Percentiles rank a stretch among this genome's conserved stretches.
Evolutionary conservation across 1,140 invertebrate genomes (phyloP).

Genomic region (Drosophila insularis): DNA sequence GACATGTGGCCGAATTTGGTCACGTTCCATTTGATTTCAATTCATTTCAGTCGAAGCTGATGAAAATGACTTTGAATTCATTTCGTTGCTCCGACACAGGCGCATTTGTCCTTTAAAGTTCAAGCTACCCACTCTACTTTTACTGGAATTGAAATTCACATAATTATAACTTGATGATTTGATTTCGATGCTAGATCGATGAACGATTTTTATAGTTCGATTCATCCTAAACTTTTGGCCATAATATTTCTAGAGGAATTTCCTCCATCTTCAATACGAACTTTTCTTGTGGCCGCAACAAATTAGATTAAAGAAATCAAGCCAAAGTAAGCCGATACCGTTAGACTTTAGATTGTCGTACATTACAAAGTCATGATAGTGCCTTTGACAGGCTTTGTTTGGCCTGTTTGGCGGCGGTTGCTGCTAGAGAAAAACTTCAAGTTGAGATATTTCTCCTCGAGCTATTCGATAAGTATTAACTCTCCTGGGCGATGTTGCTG

Average conservation of each 20-base stretch:
- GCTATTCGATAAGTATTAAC: constrained; percentile 10
- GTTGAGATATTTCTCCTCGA: not conserved
- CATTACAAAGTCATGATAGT: constrained; percentile 28
- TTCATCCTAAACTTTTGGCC: too few species aligned
- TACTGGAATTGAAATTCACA: too few species aligned
- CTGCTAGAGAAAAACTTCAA: constrained; percentile 14
- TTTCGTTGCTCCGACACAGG: constrained; percentile 36
- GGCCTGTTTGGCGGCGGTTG: constrained; percentile 17
- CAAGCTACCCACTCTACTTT: too few species aligned
- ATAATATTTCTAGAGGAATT: too few species aligned
- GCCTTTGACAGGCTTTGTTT: constrained; percentile 47
- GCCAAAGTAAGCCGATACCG: too few species aligned
- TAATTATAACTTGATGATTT: too few species aligned
- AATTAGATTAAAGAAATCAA: constrained; percentile 3
- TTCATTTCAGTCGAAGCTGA: constrained; percentile 58
- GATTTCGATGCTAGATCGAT: too few species aligned
- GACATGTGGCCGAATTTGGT: constrained; percentile 79
- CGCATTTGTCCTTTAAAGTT: not conserved
- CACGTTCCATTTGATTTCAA: constrained; percentile 79
- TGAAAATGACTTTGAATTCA: constrained; percentile 60
- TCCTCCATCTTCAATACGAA: too few species aligned
- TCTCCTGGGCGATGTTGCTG: not conserved
- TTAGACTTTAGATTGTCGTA: not conserved
- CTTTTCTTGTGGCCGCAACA: too few species aligned
- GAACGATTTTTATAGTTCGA: too few species aligned